Evolutionary conservation across 1,140 invertebrate species (phyloP).

Genomic region (Nomia melanderi): DNA sequence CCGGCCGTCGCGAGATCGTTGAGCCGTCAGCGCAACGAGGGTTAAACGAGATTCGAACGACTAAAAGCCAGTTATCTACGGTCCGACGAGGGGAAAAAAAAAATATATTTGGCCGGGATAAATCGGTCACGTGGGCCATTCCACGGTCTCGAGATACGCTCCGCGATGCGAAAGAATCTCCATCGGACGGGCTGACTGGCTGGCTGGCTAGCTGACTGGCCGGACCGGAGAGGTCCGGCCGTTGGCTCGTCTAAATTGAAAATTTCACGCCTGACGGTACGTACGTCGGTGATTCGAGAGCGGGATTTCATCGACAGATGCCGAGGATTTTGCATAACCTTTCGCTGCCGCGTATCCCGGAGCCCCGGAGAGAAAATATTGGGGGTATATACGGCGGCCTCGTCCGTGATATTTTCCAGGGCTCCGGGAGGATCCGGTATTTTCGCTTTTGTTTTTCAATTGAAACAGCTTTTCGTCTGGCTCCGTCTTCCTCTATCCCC

Average conservation of each 20-base stretch:
- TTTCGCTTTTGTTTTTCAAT: conserved; percentile 28
- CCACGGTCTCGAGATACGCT: background rate
- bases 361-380: conserved; percentile 57
- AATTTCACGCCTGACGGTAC: conserved; percentile 66
- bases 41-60: no score
- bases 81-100: no score
- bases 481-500: no score
- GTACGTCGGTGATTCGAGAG: conserved; percentile 40
- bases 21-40: no score
- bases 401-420: conserved; percentile 44
- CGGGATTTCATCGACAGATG: conserved; percentile 65
- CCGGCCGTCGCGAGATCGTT: no score
- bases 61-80: no score
- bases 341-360: conserved; percentile 41
- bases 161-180: background rate
- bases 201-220: conserved; percentile 8
- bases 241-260: conserved; percentile 63
- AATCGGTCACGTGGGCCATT: background rate
- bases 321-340: conserved; percentile 65
- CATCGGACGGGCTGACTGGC: background rate
- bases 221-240: conserved; percentile 33
- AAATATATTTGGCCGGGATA: background rate
- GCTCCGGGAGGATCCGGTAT: background rate
- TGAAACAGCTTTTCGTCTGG: background rate
- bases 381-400: conserved; percentile 36